Percentiles rank a stretch among this genome's conserved stretches.
phyloP scores from a whole-genome alignment of 2,113 vertebrate species.

The Echinops telfairi region DNA sequence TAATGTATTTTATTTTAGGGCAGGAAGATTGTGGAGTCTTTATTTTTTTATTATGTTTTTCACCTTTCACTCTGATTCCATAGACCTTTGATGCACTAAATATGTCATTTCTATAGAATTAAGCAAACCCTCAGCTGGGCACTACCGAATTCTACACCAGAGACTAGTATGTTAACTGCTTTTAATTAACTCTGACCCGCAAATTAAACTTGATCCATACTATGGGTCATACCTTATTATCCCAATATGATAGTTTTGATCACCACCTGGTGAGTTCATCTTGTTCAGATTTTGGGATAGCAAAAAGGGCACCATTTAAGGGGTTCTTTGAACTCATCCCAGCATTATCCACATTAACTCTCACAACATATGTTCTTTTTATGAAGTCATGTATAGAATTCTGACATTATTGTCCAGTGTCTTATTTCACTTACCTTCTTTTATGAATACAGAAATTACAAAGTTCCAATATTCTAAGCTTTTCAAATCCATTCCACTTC shows the following conservation, averaged over 20 bases:
- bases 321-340: not conserved
- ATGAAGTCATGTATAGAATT: not conserved
- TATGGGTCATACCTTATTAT: no score
- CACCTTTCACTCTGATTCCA: no score
- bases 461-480: not conserved
- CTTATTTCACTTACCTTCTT: no score
- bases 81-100: no score
- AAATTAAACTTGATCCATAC: not conserved
- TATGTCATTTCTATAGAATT: not conserved
- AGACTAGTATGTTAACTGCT: not conserved
- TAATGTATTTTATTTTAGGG: no score
- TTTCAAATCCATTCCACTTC: not conserved
- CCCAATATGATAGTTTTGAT: not conserved
- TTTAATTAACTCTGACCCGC: not conserved
- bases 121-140: not conserved
- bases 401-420: not conserved
- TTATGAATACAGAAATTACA: not conserved
- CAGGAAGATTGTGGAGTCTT: no score
- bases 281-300: not conserved
- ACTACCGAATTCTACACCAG: not conserved
- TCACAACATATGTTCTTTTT: no score
- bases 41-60: no score
- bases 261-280: not conserved
- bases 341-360: not conserved
- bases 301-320: not conserved